phyloP scores from a whole-genome alignment of 2,888 invertebrate genomes.

The Lasioglossum leucozonium region DNA sequence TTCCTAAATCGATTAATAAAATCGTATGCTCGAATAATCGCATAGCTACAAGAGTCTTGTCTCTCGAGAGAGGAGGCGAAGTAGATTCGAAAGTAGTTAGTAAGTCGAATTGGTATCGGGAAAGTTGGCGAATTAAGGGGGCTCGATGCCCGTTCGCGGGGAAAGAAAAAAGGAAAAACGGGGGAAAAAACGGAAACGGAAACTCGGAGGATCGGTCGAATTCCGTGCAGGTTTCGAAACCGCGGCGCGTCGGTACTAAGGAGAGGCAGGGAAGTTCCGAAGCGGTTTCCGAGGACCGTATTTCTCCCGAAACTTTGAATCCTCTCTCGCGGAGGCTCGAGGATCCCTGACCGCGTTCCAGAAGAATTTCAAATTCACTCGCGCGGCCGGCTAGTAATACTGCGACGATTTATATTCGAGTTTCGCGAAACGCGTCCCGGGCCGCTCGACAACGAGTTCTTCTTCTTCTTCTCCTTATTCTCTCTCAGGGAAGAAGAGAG shows the following conservation, averaged over 20 bases:
- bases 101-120: conserved; percentile 2
- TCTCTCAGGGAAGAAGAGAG: not conserved
- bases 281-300: conserved; percentile 28
- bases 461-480: not conserved
- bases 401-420: conserved; percentile 28
- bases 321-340: conserved; percentile 31
- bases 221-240: conserved; percentile 17
- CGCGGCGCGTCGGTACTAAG: conserved; percentile 25
- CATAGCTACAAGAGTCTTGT: conserved; percentile 22
- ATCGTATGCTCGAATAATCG: not conserved
- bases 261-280: conserved; percentile 13
- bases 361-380: conserved; percentile 43
- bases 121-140: conserved; percentile 37
- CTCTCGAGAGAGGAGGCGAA: not conserved
- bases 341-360: conserved; percentile 28
- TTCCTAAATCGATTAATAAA: no score
- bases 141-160: conserved; percentile 24
- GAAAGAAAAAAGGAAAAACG: not conserved
- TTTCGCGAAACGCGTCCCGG: not conserved
- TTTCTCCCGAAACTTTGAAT: conserved; percentile 48
- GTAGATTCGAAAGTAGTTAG: conserved; percentile 1
- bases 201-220: conserved; percentile 25
- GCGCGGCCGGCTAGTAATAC: not conserved
- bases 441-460: not conserved
- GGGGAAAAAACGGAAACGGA: not conserved